These are phyloP conservation scores for Thalassaphorura encarpata DNA, from an alignment of 1,140 invertebrate species.

Conservation along the genomic window DNA sequence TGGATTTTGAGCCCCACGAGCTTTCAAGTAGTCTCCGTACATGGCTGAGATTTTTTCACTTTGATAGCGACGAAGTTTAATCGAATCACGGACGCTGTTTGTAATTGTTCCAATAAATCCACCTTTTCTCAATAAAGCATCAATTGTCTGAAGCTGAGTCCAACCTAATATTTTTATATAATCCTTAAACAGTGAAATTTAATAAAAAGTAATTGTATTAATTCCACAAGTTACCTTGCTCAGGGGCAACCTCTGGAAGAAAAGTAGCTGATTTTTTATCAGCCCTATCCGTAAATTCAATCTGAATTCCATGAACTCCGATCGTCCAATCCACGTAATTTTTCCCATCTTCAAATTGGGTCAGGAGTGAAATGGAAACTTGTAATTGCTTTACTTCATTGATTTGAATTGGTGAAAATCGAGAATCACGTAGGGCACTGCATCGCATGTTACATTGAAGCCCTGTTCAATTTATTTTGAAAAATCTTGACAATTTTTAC, in stretches of 20 bases:
- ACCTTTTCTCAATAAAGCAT: not conserved
- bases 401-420: not conserved
- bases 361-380: not conserved
- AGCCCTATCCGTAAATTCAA: not conserved
- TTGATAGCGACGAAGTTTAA: not conserved
- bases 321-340: not conserved
- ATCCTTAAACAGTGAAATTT: not conserved
- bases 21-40: not conserved
- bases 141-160: not conserved
- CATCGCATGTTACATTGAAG: not conserved
- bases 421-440: not conserved
- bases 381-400: not conserved
- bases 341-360: not conserved
- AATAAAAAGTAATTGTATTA: not conserved
- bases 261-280: not conserved
- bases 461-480: not conserved
- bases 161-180: not conserved
- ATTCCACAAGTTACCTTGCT: not conserved
- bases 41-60: not conserved
- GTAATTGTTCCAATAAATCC: not conserved
- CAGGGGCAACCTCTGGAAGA: not conserved
- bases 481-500: not conserved
- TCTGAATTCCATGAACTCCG: not conserved
- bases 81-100: not conserved
- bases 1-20: no score